A percentile compares a stretch with the other conserved stretches of the same genome.
Conservation (phyloP, 1,140 invertebrate genomes). For the Solenopsis invicta region DNA sequence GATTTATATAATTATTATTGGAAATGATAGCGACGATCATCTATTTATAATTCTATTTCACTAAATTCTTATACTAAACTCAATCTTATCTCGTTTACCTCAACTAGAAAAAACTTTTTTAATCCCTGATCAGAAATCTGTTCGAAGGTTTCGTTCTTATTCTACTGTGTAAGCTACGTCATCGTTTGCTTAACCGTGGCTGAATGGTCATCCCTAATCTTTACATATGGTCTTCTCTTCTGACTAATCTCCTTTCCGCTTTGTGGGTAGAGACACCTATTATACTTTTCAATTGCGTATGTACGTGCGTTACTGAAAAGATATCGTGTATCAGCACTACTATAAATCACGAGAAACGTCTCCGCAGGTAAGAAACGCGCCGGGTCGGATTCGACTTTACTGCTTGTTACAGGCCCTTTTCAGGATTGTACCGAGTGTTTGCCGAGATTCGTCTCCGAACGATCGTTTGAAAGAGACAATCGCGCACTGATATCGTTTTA, state of each 20-base stretch:
- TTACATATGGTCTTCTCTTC: neutral
- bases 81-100: neutral
- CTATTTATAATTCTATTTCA: neutral
- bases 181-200: slow-evolving; percentile 51
- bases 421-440: neutral
- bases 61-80: neutral
- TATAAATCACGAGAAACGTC: slow-evolving; percentile 75
- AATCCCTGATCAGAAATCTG: neutral
- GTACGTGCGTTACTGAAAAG: slow-evolving; percentile 49
- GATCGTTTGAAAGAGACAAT: neutral
- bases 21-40: neutral
- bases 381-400: slow-evolving; percentile 39
- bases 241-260: slow-evolving; percentile 55
- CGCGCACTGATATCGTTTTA: neutral
- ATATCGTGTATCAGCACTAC: slow-evolving; percentile 21
- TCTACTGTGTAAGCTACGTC: slow-evolving; percentile 23
- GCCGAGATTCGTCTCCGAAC: neutral
- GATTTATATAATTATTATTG: neutral
- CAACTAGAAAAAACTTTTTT: neutral
- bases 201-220: slow-evolving; percentile 46
- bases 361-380: slow-evolving; percentile 67
- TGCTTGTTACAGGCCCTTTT: slow-evolving; percentile 25
- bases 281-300: slow-evolving; percentile 63
- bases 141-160: neutral
- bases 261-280: slow-evolving; percentile 63